A percentile compares a stretch with the other conserved stretches of the same genome.
Conservation (phyloP, 2,797 vertebrate genomes). For the Dermochelys coriacea region DNA sequence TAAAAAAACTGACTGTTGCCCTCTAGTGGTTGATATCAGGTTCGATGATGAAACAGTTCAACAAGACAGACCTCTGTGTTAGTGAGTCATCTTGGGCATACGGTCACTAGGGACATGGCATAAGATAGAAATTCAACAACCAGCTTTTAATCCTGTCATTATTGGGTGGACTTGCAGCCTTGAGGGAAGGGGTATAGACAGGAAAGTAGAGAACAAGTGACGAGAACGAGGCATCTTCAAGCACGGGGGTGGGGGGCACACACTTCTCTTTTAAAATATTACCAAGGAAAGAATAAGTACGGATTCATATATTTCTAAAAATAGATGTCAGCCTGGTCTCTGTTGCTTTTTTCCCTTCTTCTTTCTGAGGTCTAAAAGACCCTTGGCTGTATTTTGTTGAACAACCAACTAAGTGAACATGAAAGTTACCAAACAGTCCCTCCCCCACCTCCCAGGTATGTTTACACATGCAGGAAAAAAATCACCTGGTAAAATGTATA, state of each 20-base stretch:
- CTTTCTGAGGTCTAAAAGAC: neutral
- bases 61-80: neutral
- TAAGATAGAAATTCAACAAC: conserved; percentile 10
- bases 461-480: neutral
- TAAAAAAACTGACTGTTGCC: neutral
- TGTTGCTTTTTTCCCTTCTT: neutral
- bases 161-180: conserved; percentile 45
- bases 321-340: neutral
- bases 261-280: neutral
- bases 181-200: conserved; percentile 32
- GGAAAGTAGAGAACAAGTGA: neutral
- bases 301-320: conserved; percentile 26
- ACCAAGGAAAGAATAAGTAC: neutral
- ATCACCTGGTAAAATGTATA: neutral
- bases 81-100: neutral
- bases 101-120: neutral
- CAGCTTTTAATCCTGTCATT: conserved; percentile 12
- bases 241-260: rapidly evolving
- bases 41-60: neutral
- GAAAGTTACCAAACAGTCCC: neutral
- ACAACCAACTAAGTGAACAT: neutral
- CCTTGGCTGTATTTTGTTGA: neutral
- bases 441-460: rapidly evolving
- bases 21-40: neutral
- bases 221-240: neutral